Evolutionary conservation across 1,140 invertebrate genomes (phyloP).

Genomic region (Procambarus virginalis): DNA sequence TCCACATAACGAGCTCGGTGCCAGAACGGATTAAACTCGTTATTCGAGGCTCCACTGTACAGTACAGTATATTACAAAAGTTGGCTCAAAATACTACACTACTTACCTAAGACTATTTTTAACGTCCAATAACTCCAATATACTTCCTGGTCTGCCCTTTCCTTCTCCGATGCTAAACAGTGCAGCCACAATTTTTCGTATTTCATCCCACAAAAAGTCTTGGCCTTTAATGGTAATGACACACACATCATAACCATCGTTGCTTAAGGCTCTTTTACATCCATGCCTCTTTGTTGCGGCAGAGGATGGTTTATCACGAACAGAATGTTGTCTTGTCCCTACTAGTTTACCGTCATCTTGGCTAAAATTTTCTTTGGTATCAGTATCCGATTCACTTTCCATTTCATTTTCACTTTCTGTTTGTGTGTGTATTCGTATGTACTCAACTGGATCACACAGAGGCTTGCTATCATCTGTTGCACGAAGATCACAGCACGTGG

Average conservation of each 20-base stretch:
- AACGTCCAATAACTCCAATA: conserved; percentile 88
- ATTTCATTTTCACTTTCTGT: conserved; percentile 13
- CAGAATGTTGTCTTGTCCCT: too few species aligned
- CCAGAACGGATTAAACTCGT: too few species aligned
- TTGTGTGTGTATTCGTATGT: background rate
- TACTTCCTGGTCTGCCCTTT: conserved; percentile 83
- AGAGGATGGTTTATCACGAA: background rate
- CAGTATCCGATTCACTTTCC: background rate
- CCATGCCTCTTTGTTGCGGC: background rate
- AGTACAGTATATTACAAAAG: too few species aligned
- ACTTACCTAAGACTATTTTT: conserved; percentile 80
- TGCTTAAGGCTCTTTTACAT: background rate
- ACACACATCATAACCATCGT: conserved; percentile 81
- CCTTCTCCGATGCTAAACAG: conserved; percentile 89
- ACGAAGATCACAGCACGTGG: background rate
- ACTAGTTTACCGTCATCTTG: background rate
- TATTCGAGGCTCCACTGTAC: too few species aligned
- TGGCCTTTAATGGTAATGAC: conserved; percentile 88
- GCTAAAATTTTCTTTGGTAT: background rate
- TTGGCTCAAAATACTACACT: background rate
- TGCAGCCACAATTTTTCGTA: conserved; percentile 91
- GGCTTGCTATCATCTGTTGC: background rate
- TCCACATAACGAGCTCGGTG: too few species aligned
- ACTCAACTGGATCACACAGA: background rate
- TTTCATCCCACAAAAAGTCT: conserved; percentile 98